Evolutionary conservation across 1,140 invertebrate species (phyloP).

Genomic region (Bombus vancouverensis): DNA sequence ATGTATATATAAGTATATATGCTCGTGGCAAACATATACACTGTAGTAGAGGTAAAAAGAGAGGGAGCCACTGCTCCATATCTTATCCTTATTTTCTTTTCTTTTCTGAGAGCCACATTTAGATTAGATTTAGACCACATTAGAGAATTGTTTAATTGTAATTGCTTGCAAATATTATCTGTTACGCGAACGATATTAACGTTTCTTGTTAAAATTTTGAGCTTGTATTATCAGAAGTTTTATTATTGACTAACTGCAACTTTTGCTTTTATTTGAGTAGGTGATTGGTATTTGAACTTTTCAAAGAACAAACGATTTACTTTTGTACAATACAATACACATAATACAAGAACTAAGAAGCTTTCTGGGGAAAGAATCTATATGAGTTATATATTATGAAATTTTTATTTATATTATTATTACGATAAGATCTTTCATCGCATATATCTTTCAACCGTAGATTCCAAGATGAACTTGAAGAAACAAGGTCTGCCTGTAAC

Average conservation of each 20-base stretch:
- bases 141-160: not conserved
- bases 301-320: not conserved
- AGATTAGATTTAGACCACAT: not conserved
- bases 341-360: not conserved
- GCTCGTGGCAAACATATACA: slow-evolving; percentile 46
- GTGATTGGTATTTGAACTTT: not conserved
- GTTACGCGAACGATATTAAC: not conserved
- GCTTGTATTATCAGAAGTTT: not conserved
- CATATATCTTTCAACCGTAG: too few relatives aligned
- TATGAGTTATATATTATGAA: not conserved
- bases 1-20: slow-evolving; percentile 58
- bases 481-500: too few relatives aligned
- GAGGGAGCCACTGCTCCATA: slow-evolving; percentile 67
- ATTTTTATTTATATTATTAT: not conserved
- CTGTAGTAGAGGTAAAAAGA: slow-evolving; percentile 40
- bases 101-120: slow-evolving; percentile 2
- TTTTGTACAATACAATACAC: not conserved
- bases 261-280: not conserved
- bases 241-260: not conserved
- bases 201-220: not conserved
- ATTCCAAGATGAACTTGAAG: too few relatives aligned
- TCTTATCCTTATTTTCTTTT: slow-evolving; percentile 43
- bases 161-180: not conserved
- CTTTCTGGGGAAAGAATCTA: too few relatives aligned
- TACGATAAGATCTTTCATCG: not conserved